Evolutionary conservation across 2,888 invertebrate species (phyloP).

Genomic region (Platycnemis pennipes): DNA sequence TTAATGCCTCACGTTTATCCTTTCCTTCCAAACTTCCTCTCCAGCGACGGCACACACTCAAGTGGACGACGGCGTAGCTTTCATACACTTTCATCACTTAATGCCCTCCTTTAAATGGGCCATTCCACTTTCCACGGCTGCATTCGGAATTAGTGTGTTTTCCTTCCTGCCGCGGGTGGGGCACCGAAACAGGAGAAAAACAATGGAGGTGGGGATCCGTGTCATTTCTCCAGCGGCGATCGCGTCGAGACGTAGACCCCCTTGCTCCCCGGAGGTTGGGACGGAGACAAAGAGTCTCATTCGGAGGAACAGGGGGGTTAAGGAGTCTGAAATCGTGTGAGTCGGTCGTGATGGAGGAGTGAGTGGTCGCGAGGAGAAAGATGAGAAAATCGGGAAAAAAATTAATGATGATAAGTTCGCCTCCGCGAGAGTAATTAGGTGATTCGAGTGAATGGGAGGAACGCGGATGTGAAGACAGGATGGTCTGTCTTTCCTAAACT

Average conservation of each 20-base stretch:
- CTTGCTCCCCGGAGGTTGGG: no score
- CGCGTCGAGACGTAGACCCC: no score
- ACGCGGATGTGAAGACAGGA: background rate
- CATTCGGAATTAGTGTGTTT: slow-evolving; percentile 41
- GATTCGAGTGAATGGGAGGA: background rate
- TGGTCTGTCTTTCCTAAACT: background rate
- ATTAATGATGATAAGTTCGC: background rate
- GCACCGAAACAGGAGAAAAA: background rate
- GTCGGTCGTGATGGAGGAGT: background rate
- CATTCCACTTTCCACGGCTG: slow-evolving; percentile 59
- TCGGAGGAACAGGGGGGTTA: background rate
- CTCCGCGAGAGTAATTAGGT: background rate
- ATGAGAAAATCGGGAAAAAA: background rate
- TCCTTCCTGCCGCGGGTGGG: background rate
- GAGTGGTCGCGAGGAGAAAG: background rate
- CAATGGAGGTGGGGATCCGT: background rate
- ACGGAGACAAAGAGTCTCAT: background rate
- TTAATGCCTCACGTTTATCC: background rate
- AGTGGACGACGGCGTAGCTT: background rate
- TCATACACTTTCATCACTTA: slow-evolving; percentile 57
- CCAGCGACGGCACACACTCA: background rate
- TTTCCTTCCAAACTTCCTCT: slow-evolving; percentile 10
- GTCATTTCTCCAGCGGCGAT: no score
- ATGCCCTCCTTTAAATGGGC: slow-evolving; percentile 54
- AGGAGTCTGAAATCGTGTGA: background rate